A percentile compares a stretch with the other conserved stretches of the same genome.
Conservation (phyloP, 2,113 vertebrate genomes). For the Hemibagrus wyckioides region DNA sequence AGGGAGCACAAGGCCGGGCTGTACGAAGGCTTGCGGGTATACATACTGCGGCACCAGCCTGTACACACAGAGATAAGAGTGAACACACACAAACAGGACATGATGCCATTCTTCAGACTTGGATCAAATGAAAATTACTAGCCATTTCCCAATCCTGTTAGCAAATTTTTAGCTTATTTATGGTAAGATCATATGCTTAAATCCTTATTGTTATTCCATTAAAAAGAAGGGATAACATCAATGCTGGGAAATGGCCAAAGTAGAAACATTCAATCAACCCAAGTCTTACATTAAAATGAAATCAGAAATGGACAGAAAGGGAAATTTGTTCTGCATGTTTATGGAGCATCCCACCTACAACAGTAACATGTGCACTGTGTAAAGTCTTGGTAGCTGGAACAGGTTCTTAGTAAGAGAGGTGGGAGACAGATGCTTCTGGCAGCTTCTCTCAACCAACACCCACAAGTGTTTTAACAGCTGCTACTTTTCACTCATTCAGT, state of each 20-base stretch:
- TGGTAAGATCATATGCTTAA: not conserved
- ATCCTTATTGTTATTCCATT: not conserved
- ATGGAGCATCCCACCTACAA: not conserved
- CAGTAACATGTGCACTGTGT: slow-evolving; percentile 87
- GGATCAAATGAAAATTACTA: slow-evolving; percentile 1
- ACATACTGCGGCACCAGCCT: slow-evolving; percentile 89
- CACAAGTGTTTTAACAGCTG: slow-evolving; percentile 76
- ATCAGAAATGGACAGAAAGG: not conserved
- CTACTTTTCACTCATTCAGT: slow-evolving; percentile 63
- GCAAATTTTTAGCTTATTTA: not conserved
- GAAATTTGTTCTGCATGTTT: slow-evolving; percentile 21
- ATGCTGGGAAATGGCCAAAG: not conserved
- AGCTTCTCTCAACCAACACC: slow-evolving; percentile 72
- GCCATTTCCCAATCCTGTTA: not conserved
- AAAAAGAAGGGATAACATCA: not conserved
- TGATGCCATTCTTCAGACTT: slow-evolving; percentile 3
- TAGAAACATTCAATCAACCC: slow-evolving; percentile 12
- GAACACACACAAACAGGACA: not conserved
- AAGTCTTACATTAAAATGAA: not conserved
- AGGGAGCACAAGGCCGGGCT: slow-evolving; percentile 89
- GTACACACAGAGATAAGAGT: slow-evolving; percentile 41
- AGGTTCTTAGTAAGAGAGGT: slow-evolving; percentile 50
- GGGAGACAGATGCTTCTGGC: slow-evolving; percentile 72
- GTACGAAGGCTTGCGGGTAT: slow-evolving; percentile 88
- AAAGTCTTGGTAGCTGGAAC: slow-evolving; percentile 83